Evolutionary conservation across 2,797 vertebrate species (phyloP), one percentile per base, ranked within the genome.

Genomic region (Neosilurus hyrtlii): DNA sequence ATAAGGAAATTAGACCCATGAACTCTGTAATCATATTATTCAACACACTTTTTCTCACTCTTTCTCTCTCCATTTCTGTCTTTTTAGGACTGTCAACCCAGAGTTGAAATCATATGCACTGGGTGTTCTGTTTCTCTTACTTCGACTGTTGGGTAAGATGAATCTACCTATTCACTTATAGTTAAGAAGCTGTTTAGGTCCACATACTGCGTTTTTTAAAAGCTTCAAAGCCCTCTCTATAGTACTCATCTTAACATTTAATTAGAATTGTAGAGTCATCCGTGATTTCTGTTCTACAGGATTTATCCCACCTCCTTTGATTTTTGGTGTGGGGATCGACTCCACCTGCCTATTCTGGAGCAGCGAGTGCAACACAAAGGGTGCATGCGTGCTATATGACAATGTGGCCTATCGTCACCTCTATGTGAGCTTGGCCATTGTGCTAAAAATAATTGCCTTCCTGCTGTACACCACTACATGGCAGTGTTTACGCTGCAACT

Each of bases 281-380:
- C 1, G n/a, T 30, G 30, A 76, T 83, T 54, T 24, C 16, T 76
- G 49, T 74, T 66, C 87, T 66, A 1, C 87, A 99, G 98, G 98
- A 84, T 99, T 99, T 91, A 99, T 99, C 90, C 98, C 98, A 18
- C 98, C 98, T 80, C 98, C 98, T 0, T 93, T 99, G 90, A 98
- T 99, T 92, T 99, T 99, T 0, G 98, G 98, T 86, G 96, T 96
- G 0, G 97, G 95, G 89, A 99, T 99, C 65, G 98, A 99, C 92
- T 99, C 97, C 4, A 99, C 98, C 0, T 99, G 98, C 92, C 95
- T 99, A 83, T 97, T 98, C 91, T 99, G 98, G 98, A 99, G 97
- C 90, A 95, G 95, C 0, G 96, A 97, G 90, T 99, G 98, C 0
- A 96, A 96, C 1, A 93, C 95, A n/a, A 93, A 89, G 74, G 98